Base-by-base conservation (phyloP, 30 jellyfish, hydroid and myxozoan species). In the Aurelia sp. region DNA sequence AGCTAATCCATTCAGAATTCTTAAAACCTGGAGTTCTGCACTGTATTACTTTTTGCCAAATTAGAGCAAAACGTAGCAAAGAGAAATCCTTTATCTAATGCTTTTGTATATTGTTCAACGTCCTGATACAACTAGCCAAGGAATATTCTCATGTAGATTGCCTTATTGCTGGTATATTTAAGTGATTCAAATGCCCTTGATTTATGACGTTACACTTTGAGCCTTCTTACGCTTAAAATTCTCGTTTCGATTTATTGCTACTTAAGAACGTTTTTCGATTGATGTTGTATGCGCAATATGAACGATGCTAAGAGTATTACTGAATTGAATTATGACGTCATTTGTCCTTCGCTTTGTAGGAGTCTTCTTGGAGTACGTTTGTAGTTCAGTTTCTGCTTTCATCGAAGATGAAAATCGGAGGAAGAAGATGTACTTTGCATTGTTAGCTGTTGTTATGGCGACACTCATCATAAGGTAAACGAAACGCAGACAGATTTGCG, bases 301-400 rank as follows among this genome's bases (percentile, higher is more conserved):
- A 44, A 44, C 0, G 8, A 44, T 44, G 55, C 78, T 37, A 31
- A 13, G 6, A 67, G 11, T 44, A 21, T 7, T 18, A 44, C 22
- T 72, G n/a, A 16, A 4, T 72, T 35, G 33, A 72, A 72, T 72
- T 72, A 22, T 55, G 78, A 51, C 51, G 11, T n/a, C 11, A 37
- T 60, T 13, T 27, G 27, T 41, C 3, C 20, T 71, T 55, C 16
- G 35, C 18, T 60, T 59, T 78, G 21, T 68, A 87, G 96, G 96
- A 17, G 70, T 87, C 52, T 87, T 87, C 66, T 11, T 78, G 61
- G 96, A 87, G 11, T 79, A 87, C 53, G 11, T 78, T 11, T 87
- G 87, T 44, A 44, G 22, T 12, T 27, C 72, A 58, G 33, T 69
- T 16, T 69, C 96, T n/a, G 2, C 81, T 12, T 70, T 70, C 51